Conservation (phyloP, 1,140 invertebrate genomes). For the Leptinotarsa texana region DNA sequence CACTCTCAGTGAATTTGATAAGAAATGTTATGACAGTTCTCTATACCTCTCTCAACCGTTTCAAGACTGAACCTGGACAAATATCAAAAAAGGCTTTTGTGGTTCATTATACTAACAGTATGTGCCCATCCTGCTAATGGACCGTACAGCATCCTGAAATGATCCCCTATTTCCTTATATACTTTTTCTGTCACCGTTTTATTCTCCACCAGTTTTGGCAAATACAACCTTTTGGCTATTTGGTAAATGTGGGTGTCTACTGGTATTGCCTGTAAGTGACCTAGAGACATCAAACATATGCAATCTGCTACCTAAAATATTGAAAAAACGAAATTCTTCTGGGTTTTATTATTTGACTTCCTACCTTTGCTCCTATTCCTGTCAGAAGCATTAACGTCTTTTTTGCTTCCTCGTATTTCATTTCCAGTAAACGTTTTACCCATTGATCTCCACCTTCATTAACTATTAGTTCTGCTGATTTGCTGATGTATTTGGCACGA, state of each 20-base stretch:
- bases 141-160: constrained; percentile 84
- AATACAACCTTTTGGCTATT: constrained; percentile 80
- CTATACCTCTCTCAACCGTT: too few species aligned
- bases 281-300: constrained; percentile 95
- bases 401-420: constrained; percentile 75
- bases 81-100: neutral
- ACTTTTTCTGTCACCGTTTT: constrained; percentile 84
- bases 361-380: constrained; percentile 88
- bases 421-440: constrained; percentile 69
- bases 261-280: constrained; percentile 86
- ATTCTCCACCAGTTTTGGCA: constrained; percentile 74
- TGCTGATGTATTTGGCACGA: constrained; percentile 82
- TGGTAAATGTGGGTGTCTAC: constrained; percentile 97
- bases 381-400: constrained; percentile 74
- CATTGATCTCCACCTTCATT: constrained; percentile 71
- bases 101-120: constrained; percentile 65
- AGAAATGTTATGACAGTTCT: too few species aligned
- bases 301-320: constrained; percentile 89
- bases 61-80: too few species aligned
- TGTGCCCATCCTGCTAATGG: constrained; percentile 94
- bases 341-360: neutral
- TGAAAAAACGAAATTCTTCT: neutral
- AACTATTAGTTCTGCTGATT: constrained; percentile 70
- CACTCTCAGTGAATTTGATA: too few species aligned
- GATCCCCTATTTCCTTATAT: constrained; percentile 82